These are phyloP conservation scores for Chloroceryle amazona DNA, from an alignment of 2,797 vertebrate genomes.

Conservation along the genomic window DNA sequence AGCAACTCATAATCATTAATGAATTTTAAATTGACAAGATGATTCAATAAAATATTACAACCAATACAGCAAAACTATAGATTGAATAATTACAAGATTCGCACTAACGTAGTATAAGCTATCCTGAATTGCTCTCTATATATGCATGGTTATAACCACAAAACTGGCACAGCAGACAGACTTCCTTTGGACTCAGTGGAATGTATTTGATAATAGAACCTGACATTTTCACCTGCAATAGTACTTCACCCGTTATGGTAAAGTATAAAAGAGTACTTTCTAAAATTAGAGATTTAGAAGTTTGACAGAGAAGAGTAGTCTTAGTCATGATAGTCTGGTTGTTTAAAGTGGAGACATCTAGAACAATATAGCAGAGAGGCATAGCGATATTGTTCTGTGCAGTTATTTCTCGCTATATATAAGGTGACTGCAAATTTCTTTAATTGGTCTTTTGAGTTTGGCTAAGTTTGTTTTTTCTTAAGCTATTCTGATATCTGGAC, in stretches of 20 bases:
- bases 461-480: background rate
- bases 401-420: background rate
- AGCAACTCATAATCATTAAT: background rate
- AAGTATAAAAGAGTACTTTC: background rate
- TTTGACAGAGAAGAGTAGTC: background rate
- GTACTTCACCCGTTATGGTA: background rate
- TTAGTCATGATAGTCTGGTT: background rate
- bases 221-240: background rate
- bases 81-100: too few relatives aligned
- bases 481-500: background rate
- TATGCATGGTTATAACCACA: background rate
- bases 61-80: background rate
- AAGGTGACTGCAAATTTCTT: background rate
- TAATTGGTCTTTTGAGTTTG: background rate
- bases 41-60: background rate
- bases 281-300: background rate
- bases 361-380: background rate
- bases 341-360: background rate
- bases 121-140: too few relatives aligned
- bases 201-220: background rate
- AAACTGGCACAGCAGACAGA: background rate
- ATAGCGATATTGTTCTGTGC: background rate
- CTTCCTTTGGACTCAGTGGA: background rate
- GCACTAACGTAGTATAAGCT: too few relatives aligned
- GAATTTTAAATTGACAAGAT: background rate